Base-by-base conservation (phyloP, 2,888 invertebrate species). In the Hyppa rectilinea region DNA sequence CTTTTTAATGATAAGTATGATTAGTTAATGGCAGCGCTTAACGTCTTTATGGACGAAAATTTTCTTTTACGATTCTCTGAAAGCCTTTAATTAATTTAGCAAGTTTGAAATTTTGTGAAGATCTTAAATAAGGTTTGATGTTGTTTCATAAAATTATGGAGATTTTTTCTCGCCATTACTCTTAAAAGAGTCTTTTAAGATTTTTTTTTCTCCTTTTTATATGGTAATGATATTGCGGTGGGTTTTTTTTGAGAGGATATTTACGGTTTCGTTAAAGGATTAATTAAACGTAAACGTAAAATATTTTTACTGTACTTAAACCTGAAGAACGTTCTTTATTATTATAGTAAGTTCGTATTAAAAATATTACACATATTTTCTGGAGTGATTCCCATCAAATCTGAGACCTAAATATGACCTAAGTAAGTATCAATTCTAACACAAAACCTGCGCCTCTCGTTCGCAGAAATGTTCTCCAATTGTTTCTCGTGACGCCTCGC, bases 1-100 rank as follows among this genome's bases (percentile, higher is more conserved):
- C 85, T 88, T 88, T 88, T 90, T 88, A 87, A 85, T 78, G 81
- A 74, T 81, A 83, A 85, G 75, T 85, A 87, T 90, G 87, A 90
- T 90, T 88, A 89, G 85, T 89, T 87, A 87, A 87, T 85, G 80
- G 85, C 81, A 85, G 71, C 80, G 81, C 84, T 83, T 83, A 78
- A 72, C 81, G 82, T 83, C 82, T 82, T 84, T 82, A 77, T 60
- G 66, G 80, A 74, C 71, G 65, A 82, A 83, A 84, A 85, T 86
- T 85, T 84, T 85, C 82, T 78, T 81, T 83, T 76, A 80, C 77
- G 78, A 75, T 71, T 79, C 62, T 67, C 49, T 63, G 68, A 61
- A 65, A 70, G 80, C 75, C 60, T 78, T 61, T 71, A 82, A 81
- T 85, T 82, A 81, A 79, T 85, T 81, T 73, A 50, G 20, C 52